These are phyloP conservation scores for Melinopterus prodromus DNA, from an alignment of 2,888 invertebrate species.

Conservation along the genomic window DNA sequence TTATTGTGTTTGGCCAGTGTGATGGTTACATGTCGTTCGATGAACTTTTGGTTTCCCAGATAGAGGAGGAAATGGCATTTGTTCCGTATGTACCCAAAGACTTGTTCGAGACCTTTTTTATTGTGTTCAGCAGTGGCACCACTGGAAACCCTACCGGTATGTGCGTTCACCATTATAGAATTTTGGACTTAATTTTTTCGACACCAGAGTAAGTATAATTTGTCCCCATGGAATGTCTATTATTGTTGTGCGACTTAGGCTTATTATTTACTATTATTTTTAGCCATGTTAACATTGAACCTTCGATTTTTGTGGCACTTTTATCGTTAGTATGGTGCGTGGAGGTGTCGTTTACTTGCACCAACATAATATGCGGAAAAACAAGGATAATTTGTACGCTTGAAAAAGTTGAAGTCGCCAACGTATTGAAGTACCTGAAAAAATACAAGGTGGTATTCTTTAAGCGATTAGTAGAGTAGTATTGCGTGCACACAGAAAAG, in stretches of 20 bases:
- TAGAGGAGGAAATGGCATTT: constrained; percentile 37
- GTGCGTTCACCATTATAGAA: constrained; percentile 41
- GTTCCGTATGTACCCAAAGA: constrained; percentile 29
- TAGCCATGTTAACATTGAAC: not conserved
- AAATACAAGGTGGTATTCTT: constrained; percentile 14
- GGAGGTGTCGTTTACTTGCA: not conserved
- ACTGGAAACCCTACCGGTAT: constrained; percentile 48
- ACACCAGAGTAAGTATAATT: not conserved
- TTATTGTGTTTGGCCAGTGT: constrained; percentile 40
- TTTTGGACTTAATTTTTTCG: not conserved
- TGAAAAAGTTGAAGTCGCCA: constrained; percentile 7
- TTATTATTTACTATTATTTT: too few species aligned
- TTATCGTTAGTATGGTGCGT: not conserved
- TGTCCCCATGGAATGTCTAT: too few species aligned
- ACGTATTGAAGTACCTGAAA: constrained; percentile 13
- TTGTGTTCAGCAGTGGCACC: constrained; percentile 48
- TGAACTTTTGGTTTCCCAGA: constrained; percentile 32
- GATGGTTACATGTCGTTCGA: constrained; percentile 34
- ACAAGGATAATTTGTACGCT: not conserved
- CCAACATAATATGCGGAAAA: not conserved
- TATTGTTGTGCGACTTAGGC: too few species aligned
- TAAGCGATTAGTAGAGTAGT: too few species aligned
- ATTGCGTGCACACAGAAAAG: too few species aligned
- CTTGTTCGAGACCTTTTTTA: constrained; percentile 38
- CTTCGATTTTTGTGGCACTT: not conserved